Conservation (phyloP, 2,888 invertebrate species). For the Malachius bipustulatus region DNA sequence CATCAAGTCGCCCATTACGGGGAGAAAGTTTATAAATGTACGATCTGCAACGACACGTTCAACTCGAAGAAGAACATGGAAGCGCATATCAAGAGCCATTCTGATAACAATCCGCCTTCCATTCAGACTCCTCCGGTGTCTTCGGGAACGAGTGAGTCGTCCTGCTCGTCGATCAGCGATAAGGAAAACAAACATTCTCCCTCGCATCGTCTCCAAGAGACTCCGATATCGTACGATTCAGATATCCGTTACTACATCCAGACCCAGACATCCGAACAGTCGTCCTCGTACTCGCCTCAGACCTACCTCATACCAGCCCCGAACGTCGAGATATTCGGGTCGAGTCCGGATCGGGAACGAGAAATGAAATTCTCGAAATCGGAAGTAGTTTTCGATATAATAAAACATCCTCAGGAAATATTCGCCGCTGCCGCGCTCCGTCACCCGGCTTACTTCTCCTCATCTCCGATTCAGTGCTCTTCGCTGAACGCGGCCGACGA, state of each 20-base stretch:
- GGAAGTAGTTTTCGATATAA: slow-evolving; percentile 32
- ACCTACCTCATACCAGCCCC: slow-evolving; percentile 23
- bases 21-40: slow-evolving; percentile 85
- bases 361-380: slow-evolving; percentile 23
- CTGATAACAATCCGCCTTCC: slow-evolving; percentile 39
- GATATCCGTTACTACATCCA: slow-evolving; percentile 32
- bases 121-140: slow-evolving; percentile 41
- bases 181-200: slow-evolving; percentile 40
- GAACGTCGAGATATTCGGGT: slow-evolving; percentile 35
- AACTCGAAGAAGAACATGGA: slow-evolving; percentile 87
- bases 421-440: slow-evolving; percentile 27
- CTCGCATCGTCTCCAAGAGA: slow-evolving; percentile 20
- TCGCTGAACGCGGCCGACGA: slow-evolving; percentile 40
- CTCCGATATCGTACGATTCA: slow-evolving; percentile 29
- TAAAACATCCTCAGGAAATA: slow-evolving; percentile 26
- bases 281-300: slow-evolving; percentile 23
- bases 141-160: slow-evolving; percentile 34
- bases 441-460: slow-evolving; percentile 30
- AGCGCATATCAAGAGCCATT: slow-evolving; percentile 71
- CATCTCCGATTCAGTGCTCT: slow-evolving; percentile 26
- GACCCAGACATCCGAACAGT: slow-evolving; percentile 25
- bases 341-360: slow-evolving; percentile 38
- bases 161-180: slow-evolving; percentile 34
- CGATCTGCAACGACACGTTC: slow-evolving; percentile 82
- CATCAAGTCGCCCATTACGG: slow-evolving; percentile 81